Percentiles rank a stretch among this genome's conserved stretches.
phyloP scores from a whole-genome alignment of 2,888 invertebrate genomes.

The Protophormia terraenovae region DNA sequence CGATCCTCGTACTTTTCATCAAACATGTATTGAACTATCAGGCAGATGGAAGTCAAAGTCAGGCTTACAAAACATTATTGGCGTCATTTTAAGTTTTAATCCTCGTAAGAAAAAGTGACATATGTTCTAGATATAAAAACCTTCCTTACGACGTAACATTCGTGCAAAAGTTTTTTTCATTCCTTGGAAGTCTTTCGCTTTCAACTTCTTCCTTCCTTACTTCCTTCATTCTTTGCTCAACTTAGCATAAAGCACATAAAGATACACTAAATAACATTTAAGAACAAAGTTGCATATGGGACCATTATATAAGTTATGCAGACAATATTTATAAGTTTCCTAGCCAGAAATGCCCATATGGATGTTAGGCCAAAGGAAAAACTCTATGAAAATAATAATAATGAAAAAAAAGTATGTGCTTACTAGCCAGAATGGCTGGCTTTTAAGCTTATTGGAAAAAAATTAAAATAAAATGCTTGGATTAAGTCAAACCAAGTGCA shows the following conservation, averaged over 20 bases:
- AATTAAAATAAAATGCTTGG: slow-evolving; percentile 60
- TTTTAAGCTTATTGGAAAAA: slow-evolving; percentile 52
- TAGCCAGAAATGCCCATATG: background rate
- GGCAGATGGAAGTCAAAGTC: slow-evolving; percentile 62
- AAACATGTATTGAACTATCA: slow-evolving; percentile 24
- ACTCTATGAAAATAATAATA: slow-evolving; percentile 24
- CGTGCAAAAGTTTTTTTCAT: slow-evolving; percentile 28
- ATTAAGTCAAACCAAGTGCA: slow-evolving; percentile 54
- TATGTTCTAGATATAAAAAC: slow-evolving; percentile 67
- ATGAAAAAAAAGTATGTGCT: slow-evolving; percentile 30
- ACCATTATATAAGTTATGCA: slow-evolving; percentile 58
- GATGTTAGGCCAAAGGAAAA: background rate
- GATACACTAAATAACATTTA: slow-evolving; percentile 61
- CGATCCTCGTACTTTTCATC: slow-evolving; percentile 31
- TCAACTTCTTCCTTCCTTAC: background rate
- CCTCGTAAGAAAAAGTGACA: slow-evolving; percentile 68
- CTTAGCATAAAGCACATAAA: slow-evolving; percentile 36
- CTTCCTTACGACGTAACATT: slow-evolving; percentile 33
- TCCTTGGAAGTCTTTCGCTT: slow-evolving; percentile 1
- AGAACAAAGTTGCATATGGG: slow-evolving; percentile 55
- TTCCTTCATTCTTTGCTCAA: background rate
- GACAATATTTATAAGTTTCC: background rate
- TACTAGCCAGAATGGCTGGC: slow-evolving; percentile 28
- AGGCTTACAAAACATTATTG: slow-evolving; percentile 64
- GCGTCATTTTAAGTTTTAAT: slow-evolving; percentile 67